Base-by-base conservation (phyloP, 2,797 vertebrate genomes). In the Crax fasciolata region DNA sequence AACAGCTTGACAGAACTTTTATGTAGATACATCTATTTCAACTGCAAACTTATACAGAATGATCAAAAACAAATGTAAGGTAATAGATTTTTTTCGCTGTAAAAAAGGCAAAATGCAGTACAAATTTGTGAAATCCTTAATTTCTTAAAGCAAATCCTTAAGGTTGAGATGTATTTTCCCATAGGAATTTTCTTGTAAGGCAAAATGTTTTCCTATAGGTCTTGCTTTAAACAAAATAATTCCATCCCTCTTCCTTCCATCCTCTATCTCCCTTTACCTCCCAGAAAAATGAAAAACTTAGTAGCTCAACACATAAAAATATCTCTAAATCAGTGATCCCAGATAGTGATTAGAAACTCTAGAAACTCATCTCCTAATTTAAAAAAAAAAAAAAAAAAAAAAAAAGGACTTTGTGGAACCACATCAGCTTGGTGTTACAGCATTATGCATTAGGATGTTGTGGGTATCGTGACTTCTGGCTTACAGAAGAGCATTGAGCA, bases 401-500 rank as follows among this genome's bases (percentile, higher is more conserved):
- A 58, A 11, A 10, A 28, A 28, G 2, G 17, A 9, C 12, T 4
- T 0, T 20, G 12, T 61, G 20, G 23, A 73, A 39, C 8, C 52
- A 13, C n/a, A 46, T 20, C 41, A 73, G 6, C 9, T 5, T 14
- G 7, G 28, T 15, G 7, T 51, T 87, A 18, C 7, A n/a, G 25
- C 3, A 1, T 23, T 46, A 35, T 11, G 6, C n/a, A 1, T 1
- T 27, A 0, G 7, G 13, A 2, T 38, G 1, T 16, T 23, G 5
- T 6, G 63, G 65, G 5, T 78, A 32, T 5, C 25, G 65, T 49
- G 24, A 18, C 52, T 41, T 81, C 41, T 62, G 21, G 54, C 17
- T 16, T 28, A 54, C 24, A 51, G 57, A 62, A n/a, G n/a, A 52
- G 14, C 21, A 3, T 0, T 41, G 25, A 57, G 3, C 7, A 15